A percentile compares a stretch with the other conserved stretches of the same genome.
Evolutionary conservation across 2,797 vertebrate species (phyloP).

Genomic region (Artibeus jamaicensis): DNA sequence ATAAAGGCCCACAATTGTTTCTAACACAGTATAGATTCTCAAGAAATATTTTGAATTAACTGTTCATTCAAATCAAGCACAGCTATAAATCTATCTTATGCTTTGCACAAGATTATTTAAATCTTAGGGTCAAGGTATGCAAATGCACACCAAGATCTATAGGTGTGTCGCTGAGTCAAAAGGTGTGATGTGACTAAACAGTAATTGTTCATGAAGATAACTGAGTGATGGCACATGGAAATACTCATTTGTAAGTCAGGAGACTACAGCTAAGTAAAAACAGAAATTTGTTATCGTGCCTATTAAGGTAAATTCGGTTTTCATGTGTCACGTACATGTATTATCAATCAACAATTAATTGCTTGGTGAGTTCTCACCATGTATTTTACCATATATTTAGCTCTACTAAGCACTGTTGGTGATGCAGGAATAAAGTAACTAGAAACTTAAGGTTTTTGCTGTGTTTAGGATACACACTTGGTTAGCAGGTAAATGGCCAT

Average conservation of each 20-base stretch:
- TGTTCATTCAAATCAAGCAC: not conserved
- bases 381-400: not conserved
- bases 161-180: not conserved
- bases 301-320: not conserved
- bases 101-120: not conserved
- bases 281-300: not conserved
- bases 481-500: not conserved
- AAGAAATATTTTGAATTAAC: not conserved
- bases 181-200: not conserved
- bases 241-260: not conserved
- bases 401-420: not conserved
- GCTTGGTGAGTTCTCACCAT: not conserved
- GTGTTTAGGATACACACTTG: not conserved
- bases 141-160: not conserved
- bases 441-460: not conserved
- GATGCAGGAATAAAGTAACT: not conserved
- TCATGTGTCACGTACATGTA: not conserved
- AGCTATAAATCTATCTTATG: not conserved
- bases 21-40: not conserved
- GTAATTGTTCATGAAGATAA: not conserved
- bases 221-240: not conserved
- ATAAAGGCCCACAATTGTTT: not conserved
- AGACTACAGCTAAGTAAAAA: not conserved
- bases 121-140: not conserved
- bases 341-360: not conserved